A percentile compares a stretch with the other conserved stretches of the same genome.
phyloP scores from a whole-genome alignment of 2,888 invertebrate species.

The Hydroisotoma schaefferi region DNA sequence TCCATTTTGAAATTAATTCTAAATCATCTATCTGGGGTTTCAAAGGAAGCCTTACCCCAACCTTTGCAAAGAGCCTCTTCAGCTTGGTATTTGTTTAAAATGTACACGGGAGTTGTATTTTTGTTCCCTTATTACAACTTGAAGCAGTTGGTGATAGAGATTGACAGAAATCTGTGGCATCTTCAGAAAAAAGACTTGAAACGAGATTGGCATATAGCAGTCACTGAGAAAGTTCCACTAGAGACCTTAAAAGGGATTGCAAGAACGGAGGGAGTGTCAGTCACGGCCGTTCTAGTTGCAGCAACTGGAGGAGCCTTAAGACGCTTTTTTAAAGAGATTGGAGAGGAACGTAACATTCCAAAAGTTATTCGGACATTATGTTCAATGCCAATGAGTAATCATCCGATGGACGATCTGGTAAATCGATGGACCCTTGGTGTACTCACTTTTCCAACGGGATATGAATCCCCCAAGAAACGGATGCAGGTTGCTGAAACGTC shows the following conservation, averaged over 20 bases:
- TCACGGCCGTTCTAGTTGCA: constrained; percentile 39
- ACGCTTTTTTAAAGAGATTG: constrained; percentile 34
- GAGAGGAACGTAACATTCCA: constrained; percentile 21
- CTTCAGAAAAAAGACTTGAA: constrained; percentile 26
- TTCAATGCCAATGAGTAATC: constrained; percentile 37
- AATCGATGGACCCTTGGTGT: constrained; percentile 39
- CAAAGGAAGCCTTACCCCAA: constrained; percentile 18
- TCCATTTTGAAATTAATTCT: constrained; percentile 34
- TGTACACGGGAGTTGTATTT: constrained; percentile 16
- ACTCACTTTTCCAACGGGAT: constrained; percentile 29
- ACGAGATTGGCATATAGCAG: constrained; percentile 24
- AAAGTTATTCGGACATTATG: constrained; percentile 29
- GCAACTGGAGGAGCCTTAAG: constrained; percentile 42
- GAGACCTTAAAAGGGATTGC: constrained; percentile 31
- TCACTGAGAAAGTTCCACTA: constrained; percentile 33
- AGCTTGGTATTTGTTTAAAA: not conserved
- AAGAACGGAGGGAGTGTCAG: constrained; percentile 22
- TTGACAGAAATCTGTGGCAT: constrained; percentile 45
- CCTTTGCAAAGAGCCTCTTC: constrained; percentile 10
- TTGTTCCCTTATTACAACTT: constrained; percentile 32
- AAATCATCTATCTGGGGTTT: constrained; percentile 19
- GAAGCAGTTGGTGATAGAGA: constrained; percentile 35
- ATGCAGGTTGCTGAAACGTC: constrained; percentile 20
- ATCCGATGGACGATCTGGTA: constrained; percentile 34
- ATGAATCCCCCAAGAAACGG: constrained; percentile 9